A percentile compares a stretch with the other conserved stretches of the same genome.
Conservation (phyloP, 2,113 vertebrate species). For the Condylura cristata region DNA sequence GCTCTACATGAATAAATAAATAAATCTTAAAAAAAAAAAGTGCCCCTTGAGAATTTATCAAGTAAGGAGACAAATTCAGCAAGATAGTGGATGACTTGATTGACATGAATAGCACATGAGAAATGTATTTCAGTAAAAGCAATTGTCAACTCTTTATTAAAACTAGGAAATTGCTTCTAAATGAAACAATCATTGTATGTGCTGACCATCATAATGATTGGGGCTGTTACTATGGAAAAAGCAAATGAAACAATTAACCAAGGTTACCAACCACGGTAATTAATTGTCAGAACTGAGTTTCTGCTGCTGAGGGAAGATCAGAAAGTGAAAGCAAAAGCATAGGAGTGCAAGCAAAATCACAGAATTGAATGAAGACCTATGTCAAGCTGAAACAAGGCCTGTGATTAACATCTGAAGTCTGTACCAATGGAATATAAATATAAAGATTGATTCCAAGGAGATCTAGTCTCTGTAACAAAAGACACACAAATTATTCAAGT, state of each 20-base stretch:
- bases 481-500: not conserved
- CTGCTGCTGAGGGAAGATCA: not conserved
- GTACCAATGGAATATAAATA: not conserved
- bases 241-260: slow-evolving; percentile 61
- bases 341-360: not conserved
- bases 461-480: not conserved
- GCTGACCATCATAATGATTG: slow-evolving; percentile 8
- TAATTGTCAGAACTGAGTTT: slow-evolving; percentile 37
- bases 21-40: no score
- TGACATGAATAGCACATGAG: not conserved
- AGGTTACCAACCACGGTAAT: slow-evolving; percentile 27
- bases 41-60: not conserved
- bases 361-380: not conserved
- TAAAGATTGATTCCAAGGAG: not conserved
- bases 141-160: slow-evolving; percentile 51
- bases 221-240: slow-evolving; percentile 47
- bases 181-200: slow-evolving; percentile 63
- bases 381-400: not conserved
- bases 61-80: not conserved
- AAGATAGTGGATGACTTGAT: not conserved
- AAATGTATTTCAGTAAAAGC: slow-evolving; percentile 34
- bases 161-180: slow-evolving; percentile 54
- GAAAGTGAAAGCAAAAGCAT: not conserved
- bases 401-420: not conserved
- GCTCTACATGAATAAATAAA: no score